Conservation (phyloP, 2,888 invertebrate species). For the Quadroppia sp. region DNA sequence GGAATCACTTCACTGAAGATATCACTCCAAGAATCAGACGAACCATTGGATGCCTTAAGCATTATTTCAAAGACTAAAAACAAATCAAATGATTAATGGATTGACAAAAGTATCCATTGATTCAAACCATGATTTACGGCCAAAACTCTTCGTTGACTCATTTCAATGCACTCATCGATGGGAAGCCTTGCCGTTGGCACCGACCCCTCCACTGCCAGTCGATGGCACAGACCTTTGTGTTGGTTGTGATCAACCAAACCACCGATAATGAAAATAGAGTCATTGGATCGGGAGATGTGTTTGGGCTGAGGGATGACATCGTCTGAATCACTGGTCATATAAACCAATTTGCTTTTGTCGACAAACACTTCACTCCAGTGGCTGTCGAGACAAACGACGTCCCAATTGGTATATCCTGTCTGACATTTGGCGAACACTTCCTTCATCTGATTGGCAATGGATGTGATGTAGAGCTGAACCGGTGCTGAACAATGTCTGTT, state of each 20-base stretch:
- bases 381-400: constrained; percentile 60
- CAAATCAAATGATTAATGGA: constrained; percentile 35
- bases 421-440: constrained; percentile 71
- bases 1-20: constrained; percentile 73
- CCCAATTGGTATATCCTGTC: constrained; percentile 87
- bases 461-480: constrained; percentile 54
- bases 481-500: constrained; percentile 77
- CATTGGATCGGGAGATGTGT: constrained; percentile 65
- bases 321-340: constrained; percentile 89
- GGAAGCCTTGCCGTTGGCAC: constrained; percentile 80
- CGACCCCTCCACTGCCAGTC: constrained; percentile 67
- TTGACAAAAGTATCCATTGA: not conserved
- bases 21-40: constrained; percentile 64
- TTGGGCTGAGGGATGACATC: constrained; percentile 64
- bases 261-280: constrained; percentile 81
- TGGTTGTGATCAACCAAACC: constrained; percentile 96
- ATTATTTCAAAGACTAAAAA: constrained; percentile 75
- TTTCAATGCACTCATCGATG: constrained; percentile 77
- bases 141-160: constrained; percentile 88
- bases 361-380: constrained; percentile 44
- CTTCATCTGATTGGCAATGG: constrained; percentile 25
- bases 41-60: constrained; percentile 67
- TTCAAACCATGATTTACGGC: constrained; percentile 86
- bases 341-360: constrained; percentile 66
- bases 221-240: constrained; percentile 84